Evolutionary conservation across 2,888 invertebrate species (phyloP), one percentile per base, ranked within the genome.

Genomic region (Allolobophora icterica): DNA sequence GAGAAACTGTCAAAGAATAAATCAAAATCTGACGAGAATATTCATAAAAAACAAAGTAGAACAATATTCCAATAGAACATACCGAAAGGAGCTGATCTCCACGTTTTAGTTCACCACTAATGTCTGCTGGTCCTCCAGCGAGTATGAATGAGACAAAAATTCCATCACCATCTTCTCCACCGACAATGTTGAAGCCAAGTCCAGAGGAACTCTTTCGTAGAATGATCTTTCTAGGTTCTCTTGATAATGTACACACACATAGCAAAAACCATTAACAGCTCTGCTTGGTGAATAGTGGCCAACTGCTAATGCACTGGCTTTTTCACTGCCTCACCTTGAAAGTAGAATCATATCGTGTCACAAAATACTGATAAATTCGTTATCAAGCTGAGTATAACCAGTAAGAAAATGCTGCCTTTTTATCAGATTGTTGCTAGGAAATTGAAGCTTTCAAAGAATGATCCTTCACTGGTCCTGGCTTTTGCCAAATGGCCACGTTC

Each of bases 181-280:
- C 99, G 34, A 99, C 99, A 93, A 99, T 99, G 96, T 99, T 99
- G 96, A 99, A 98, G 92, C 99, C 99, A 92, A 99, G 97, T n/a
- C 99, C 99, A 92, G 97, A 97, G 17, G 96, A 96, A 42, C 98
- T 98, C 95, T 99, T 99, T 95, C 97, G 97, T 92, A 99, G 96
- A 45, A 97, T 97, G 87, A 99, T 97, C 91, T 97, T 97, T 93
- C 99, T 97, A 91, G 97, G 97, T 94, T 97, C 97, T 95, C 97
- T 95, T 94, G 15, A 84, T 30, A 89, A 89, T n/a, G 24, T 40
- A 91, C 24, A 42, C 42, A 71, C 17, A 71, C n/a, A 71, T n/a
- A 71, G n/a, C 71, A 71, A 71, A n/a, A 71, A n/a, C 30, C 5
- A 71, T 71, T 71, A 71, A 71, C 24, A 34, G 30, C 35, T n/a